These are phyloP conservation scores for Caenorhabditis sp. DNA, from an alignment of 2,888 invertebrate species.

Conservation along the genomic window DNA sequence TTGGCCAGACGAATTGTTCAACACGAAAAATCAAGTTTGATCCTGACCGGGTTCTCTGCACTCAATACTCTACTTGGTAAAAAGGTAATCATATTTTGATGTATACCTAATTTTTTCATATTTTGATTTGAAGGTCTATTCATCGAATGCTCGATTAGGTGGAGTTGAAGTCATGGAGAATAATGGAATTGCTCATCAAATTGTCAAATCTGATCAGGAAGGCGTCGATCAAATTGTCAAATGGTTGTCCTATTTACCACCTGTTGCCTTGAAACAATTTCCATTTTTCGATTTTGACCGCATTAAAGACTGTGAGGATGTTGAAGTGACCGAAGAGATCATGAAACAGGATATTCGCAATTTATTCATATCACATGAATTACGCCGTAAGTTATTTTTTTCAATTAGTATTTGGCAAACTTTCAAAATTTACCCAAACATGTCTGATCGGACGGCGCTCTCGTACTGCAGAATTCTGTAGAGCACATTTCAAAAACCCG, in stretches of 20 bases:
- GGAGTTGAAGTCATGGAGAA: constrained; percentile 97
- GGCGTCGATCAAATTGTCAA: constrained; percentile 79
- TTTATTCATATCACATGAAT: background rate
- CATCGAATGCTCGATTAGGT: constrained; percentile 96
- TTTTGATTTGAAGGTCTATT: constrained; percentile 81
- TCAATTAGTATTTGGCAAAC: too few species aligned
- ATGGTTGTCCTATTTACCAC: constrained; percentile 95
- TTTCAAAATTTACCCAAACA: too few species aligned
- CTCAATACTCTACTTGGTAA: constrained; percentile 79
- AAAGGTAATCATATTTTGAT: constrained; percentile 71
- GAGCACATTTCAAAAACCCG: too few species aligned
- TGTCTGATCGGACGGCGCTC: too few species aligned
- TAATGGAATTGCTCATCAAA: constrained; percentile 94
- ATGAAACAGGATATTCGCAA: background rate
- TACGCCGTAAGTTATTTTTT: background rate
- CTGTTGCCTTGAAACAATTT: background rate
- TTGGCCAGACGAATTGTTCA: constrained; percentile 86
- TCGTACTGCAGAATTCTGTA: too few species aligned
- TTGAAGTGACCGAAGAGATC: background rate
- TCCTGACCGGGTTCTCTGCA: constrained; percentile 87
- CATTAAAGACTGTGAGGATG: constrained; percentile 63
- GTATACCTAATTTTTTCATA: background rate
- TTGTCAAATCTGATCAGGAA: constrained; percentile 87
- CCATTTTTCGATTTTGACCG: constrained; percentile 77
- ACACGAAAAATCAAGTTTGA: constrained; percentile 83